A percentile compares a stretch with the other conserved stretches of the same genome.
Evolutionary conservation across 2,888 invertebrate genomes (phyloP).

Genomic region (Limulus polyphemus): DNA sequence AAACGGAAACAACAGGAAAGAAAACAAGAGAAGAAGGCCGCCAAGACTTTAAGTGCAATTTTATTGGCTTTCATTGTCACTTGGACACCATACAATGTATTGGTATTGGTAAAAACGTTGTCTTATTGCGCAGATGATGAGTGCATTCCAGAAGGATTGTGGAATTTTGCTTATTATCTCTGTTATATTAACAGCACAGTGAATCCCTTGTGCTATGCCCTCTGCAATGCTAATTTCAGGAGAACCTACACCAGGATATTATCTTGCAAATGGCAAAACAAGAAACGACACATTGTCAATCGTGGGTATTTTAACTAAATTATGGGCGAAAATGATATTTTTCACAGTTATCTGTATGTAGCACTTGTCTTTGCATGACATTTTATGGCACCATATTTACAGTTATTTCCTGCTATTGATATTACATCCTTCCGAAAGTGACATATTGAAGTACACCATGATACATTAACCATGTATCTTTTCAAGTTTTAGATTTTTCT

Average conservation of each 20-base stretch:
- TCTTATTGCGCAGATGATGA: slow-evolving; percentile 59
- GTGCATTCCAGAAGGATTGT: slow-evolving; percentile 73
- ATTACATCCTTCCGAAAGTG: too few species aligned
- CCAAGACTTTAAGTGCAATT: slow-evolving; percentile 93
- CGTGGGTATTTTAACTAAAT: slow-evolving; percentile 8
- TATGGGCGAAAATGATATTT: too few species aligned
- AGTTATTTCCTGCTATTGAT: too few species aligned
- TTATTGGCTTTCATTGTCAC: slow-evolving; percentile 94
- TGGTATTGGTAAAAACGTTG: slow-evolving; percentile 75
- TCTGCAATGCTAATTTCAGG: slow-evolving; percentile 94
- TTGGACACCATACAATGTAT: slow-evolving; percentile 95
- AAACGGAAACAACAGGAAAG: slow-evolving; percentile 89
- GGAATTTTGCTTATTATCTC: slow-evolving; percentile 94
- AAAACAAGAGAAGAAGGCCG: slow-evolving; percentile 92
- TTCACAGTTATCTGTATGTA: too few species aligned
- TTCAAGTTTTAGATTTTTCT: too few species aligned
- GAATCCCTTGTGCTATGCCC: slow-evolving; percentile 94
- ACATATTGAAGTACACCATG: too few species aligned
- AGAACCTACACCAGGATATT: slow-evolving; percentile 89
- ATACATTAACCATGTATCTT: too few species aligned
- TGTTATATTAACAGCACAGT: slow-evolving; percentile 99
- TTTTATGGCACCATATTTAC: too few species aligned
- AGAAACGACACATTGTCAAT: slow-evolving; percentile 71
- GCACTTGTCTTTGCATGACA: too few species aligned
- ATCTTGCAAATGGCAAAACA: slow-evolving; percentile 87